Evolutionary conservation across 2,888 invertebrate genomes (phyloP).

Genomic region (Dermolepida albohirtum): DNA sequence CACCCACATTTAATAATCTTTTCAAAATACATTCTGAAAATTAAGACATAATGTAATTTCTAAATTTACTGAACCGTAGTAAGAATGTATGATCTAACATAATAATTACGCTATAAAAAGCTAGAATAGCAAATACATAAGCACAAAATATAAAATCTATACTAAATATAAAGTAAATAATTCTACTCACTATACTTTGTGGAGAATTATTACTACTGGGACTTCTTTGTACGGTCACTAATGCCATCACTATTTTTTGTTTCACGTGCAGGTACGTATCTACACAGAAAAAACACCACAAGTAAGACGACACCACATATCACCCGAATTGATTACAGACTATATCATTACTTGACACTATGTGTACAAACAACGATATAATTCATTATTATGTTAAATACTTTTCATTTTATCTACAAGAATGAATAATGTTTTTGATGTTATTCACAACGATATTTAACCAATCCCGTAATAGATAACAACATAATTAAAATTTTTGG

Average conservation of each 20-base stretch:
- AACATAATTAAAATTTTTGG: slow-evolving; percentile 25
- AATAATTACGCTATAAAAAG: background rate
- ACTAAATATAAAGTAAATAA: background rate
- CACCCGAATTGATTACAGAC: slow-evolving; percentile 41
- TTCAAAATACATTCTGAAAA: background rate
- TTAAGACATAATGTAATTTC: background rate
- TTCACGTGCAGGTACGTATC: slow-evolving; percentile 27
- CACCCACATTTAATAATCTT: background rate
- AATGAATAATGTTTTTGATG: slow-evolving; percentile 41
- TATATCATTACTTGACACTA: slow-evolving; percentile 47
- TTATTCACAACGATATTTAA: slow-evolving; percentile 35
- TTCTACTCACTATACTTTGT: slow-evolving; percentile 69
- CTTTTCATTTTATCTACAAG: slow-evolving; percentile 54
- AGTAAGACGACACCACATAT: slow-evolving; percentile 36
- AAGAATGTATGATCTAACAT: slow-evolving; percentile 11
- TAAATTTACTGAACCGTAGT: slow-evolving; percentile 23
- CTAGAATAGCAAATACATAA: background rate
- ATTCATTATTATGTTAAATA: slow-evolving; percentile 65
- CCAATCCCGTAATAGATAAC: slow-evolving; percentile 41
- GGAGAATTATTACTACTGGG: slow-evolving; percentile 78
- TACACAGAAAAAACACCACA: slow-evolving; percentile 40
- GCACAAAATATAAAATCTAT: too few relatives aligned
- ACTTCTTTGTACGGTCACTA: slow-evolving; percentile 80
- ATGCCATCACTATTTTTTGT: slow-evolving; percentile 68
- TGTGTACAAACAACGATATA: slow-evolving; percentile 50